Base-by-base conservation (phyloP, 2,797 vertebrate genomes). In the Psittacula echo region DNA sequence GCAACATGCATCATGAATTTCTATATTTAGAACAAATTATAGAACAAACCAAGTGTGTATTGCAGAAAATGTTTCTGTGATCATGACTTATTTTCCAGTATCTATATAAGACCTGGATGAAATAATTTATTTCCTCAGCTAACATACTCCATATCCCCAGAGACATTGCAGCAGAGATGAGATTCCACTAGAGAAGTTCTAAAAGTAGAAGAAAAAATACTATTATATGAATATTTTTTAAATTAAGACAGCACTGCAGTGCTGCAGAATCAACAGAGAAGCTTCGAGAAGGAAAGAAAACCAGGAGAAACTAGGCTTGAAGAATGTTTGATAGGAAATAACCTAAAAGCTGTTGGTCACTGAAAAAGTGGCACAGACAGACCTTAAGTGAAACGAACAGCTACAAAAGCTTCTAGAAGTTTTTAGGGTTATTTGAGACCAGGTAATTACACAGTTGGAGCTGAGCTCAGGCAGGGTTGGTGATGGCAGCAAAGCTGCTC, bases 401-500 rank as follows among this genome's bases (percentile, higher is more conserved):
- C 39, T 73, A 30, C 30, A 87, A 78, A 93, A 87, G 58, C 70
- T 92, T 91, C 34, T 58, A 3, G 37, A 96, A 92, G 34, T 86
- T 94, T 84, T 84, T 58, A 70, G 89, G 94, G 85, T 74, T 90
- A 87, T 94, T 62, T 94, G 91, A 95, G 79, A 93, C 10, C 44
- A 94, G 62, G 62, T 95, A 96, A 97, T 95, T 91, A 93, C 94
- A 92, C 82, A 92, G 85, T 19, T 80, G 73, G 70, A 95, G 76
- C 79, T 66, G 73, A 90, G 68, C 89, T 83, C 48, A 75, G 75
- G 42, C 76, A 89, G 79, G 51, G 62, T 70, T 88, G 53, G 82
- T 82, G 66, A 89, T 37, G 22, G 91, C 81, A 94, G 27, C 73
- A 84, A 89, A 96, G 79, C 30, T 78, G 70, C 70, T 68, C 70